Evolutionary conservation across 1,140 invertebrate species (phyloP), one percentile per base, ranked within the genome.

Genomic region (Tyrophagus putrescentiae): DNA sequence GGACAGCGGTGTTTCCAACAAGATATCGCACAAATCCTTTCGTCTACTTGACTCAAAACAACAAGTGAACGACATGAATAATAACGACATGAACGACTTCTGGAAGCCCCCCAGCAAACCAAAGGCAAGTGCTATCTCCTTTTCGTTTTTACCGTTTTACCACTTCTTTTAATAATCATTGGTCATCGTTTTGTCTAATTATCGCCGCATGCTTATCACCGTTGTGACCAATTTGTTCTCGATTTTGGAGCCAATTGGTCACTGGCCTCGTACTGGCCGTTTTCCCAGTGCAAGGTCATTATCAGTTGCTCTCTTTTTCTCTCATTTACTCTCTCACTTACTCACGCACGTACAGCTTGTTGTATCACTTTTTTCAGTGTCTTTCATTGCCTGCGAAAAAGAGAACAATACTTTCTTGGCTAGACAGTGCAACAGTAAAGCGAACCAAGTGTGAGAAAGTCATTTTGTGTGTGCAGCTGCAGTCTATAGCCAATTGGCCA

Each of bases 401-500:
- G 36, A 39, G 36, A n/a, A 39, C 36, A 39, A 39, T 39, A 39
- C 45, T 21, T 48, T 13, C 23, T n/a, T 25, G 7, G 7, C 13
- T 25, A 21, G 7, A 48, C 23, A 21, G 45, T 48, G 45, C 45
- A 48, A 48, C n/a, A n/a, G n/a, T n/a, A n/a, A n/a, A n/a, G n/a
- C n/a, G n/a, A n/a, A n/a, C 23, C 31, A 48, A 48, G 45, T 48
- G 45, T 48, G 45, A 48, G 45, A 48, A 48, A 48, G 45, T 48
- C 45, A 48, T 48, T 48, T 6, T 48, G 45, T 48, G 45, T 48
- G 45, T 48, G 45, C 45, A 48, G 45, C 45, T 48, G 45, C 45
- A n/a, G n/a, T n/a, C n/a, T n/a, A n/a, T 48, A 7, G 36, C 13
- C 36, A 13, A 13, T 13, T 13, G 36, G 36, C 21, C 21, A 39